A percentile compares a stretch with the other conserved stretches of the same genome.
phyloP scores from a whole-genome alignment of 2,888 invertebrate species.

The Noctua comes region DNA sequence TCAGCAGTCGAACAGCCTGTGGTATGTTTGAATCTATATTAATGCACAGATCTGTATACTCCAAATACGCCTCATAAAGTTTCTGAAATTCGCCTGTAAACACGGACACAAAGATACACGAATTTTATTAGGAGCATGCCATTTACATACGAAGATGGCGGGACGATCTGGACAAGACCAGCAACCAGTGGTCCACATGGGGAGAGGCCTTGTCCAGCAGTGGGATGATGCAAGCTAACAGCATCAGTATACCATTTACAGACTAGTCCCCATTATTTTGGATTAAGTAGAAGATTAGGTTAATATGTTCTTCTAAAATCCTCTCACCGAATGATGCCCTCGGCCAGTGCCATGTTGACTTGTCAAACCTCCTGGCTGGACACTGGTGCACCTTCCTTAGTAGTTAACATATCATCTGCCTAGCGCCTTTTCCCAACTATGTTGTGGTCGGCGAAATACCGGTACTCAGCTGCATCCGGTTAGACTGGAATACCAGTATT shows the following conservation, averaged over 20 bases:
- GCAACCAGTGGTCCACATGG: too few relatives aligned
- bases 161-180: too few relatives aligned
- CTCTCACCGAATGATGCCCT: background rate
- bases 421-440: too few relatives aligned
- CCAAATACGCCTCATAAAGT: slow-evolving; percentile 89
- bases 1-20: slow-evolving; percentile 89
- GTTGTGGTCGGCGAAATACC: too few relatives aligned
- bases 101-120: background rate
- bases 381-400: background rate
- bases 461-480: too few relatives aligned
- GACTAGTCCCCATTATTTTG: background rate
- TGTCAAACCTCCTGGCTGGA: background rate
- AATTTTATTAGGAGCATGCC: background rate
- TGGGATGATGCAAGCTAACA: too few relatives aligned
- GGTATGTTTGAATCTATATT: slow-evolving; percentile 87
- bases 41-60: slow-evolving; percentile 91
- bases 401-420: background rate
- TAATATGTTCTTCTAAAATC: background rate
- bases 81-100: slow-evolving; percentile 83
- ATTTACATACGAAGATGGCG: too few relatives aligned
- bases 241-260: too few relatives aligned
- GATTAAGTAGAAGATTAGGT: background rate
- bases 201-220: too few relatives aligned
- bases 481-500: too few relatives aligned
- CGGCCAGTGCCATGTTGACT: background rate